These are phyloP conservation scores for Prosapia bicincta DNA, from an alignment of 2,888 invertebrate genomes.

Conservation along the genomic window DNA sequence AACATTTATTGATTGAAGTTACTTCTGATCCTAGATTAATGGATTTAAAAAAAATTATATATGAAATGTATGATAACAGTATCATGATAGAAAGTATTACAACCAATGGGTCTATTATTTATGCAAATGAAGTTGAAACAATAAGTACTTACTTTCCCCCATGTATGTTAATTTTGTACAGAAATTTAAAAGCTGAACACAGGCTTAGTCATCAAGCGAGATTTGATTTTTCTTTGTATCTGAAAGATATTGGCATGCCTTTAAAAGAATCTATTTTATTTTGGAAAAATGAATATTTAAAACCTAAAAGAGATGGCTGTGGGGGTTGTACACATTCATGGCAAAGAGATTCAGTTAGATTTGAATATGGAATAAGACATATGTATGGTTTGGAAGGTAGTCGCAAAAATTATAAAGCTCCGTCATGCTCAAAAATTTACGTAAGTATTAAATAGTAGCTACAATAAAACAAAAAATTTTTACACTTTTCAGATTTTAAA, in stretches of 20 bases:
- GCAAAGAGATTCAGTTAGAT: constrained; percentile 59
- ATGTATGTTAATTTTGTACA: constrained; percentile 63
- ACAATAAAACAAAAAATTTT: too few species aligned
- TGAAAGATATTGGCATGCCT: constrained; percentile 68
- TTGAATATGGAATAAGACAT: constrained; percentile 64
- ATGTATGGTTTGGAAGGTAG: constrained; percentile 69
- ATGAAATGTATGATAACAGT: neutral
- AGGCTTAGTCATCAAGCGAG: constrained; percentile 61
- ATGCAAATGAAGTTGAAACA: constrained; percentile 40
- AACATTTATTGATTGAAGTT: constrained; percentile 40
- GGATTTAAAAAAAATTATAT: constrained; percentile 23
- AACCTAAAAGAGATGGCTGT: constrained; percentile 45
- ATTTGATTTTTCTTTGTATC: constrained; percentile 64
- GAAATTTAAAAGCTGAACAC: constrained; percentile 53
- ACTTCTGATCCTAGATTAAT: constrained; percentile 39
- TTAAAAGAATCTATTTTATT: constrained; percentile 60
- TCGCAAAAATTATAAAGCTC: constrained; percentile 58
- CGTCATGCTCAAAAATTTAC: constrained; percentile 58
- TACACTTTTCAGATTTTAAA: too few species aligned
- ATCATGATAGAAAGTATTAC: neutral
- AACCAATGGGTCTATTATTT: neutral
- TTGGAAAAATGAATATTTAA: constrained; percentile 62
- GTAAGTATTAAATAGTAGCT: constrained; percentile 48
- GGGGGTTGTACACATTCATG: constrained; percentile 60
- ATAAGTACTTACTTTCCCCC: constrained; percentile 52